Conservation (phyloP, 2,888 invertebrate genomes). For the Cephus sareptanus region DNA sequence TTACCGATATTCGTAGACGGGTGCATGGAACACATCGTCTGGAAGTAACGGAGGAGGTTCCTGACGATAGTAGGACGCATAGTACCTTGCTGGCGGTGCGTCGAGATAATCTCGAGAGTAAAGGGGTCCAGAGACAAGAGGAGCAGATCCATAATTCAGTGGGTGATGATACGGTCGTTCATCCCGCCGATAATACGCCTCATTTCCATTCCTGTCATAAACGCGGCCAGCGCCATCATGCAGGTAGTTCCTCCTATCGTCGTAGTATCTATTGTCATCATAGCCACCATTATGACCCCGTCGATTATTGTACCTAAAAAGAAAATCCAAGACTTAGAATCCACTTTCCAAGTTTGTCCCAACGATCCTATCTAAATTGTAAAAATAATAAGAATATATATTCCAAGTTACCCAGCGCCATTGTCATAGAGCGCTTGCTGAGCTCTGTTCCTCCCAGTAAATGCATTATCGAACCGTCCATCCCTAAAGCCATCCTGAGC, state of each 20-base stretch:
- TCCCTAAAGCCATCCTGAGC: constrained; percentile 37
- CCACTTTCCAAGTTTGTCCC: not conserved
- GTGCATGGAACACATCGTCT: not conserved
- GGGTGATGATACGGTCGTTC: constrained; percentile 25
- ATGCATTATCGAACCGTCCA: constrained; percentile 31
- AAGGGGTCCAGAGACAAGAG: constrained; percentile 19
- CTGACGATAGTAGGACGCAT: constrained; percentile 18
- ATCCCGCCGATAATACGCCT: constrained; percentile 33
- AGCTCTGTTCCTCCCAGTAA: constrained; percentile 25
- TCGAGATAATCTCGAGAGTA: constrained; percentile 22
- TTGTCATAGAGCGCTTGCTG: constrained; percentile 32
- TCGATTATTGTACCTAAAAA: constrained; percentile 62
- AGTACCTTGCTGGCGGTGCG: constrained; percentile 22
- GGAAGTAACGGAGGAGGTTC: constrained; percentile 6
- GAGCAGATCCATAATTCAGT: constrained; percentile 20
- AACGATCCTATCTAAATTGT: not conserved
- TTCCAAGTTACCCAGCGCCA: constrained; percentile 32
- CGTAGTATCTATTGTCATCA: constrained; percentile 67
- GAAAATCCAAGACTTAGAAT: not conserved
- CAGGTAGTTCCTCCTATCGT: constrained; percentile 66
- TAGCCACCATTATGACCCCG: constrained; percentile 66
- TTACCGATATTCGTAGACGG: constrained; percentile 3
- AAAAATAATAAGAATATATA: not conserved
- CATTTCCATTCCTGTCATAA: constrained; percentile 45
- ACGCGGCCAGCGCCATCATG: constrained; percentile 66